These are phyloP conservation scores for Allochrocebus solatus DNA, from an alignment of 2,797 vertebrate species.

Conservation along the genomic window DNA sequence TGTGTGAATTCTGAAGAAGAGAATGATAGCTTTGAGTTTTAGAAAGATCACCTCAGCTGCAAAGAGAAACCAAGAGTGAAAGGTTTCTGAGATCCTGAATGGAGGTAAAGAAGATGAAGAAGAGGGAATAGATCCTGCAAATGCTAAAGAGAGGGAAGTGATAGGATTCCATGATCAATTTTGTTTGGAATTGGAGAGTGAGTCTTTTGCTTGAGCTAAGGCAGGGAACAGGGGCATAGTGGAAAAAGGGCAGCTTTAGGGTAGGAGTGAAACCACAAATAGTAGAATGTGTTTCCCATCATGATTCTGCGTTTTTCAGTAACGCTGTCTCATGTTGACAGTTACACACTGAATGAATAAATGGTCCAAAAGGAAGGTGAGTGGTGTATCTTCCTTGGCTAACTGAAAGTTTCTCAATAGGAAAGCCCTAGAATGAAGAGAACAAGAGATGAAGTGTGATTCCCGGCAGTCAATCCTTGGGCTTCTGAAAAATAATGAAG, in stretches of 20 bases:
- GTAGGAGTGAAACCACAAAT: background rate
- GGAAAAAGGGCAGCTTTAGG: background rate
- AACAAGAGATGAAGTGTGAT: background rate
- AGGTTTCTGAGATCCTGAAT: background rate
- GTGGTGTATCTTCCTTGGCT: background rate
- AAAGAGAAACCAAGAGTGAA: background rate
- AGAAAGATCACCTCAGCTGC: background rate
- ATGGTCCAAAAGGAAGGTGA: background rate
- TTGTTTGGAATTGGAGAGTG: background rate
- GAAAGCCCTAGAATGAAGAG: slow-evolving; percentile 22
- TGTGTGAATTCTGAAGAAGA: background rate
- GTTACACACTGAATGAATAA: background rate
- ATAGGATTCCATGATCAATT: background rate
- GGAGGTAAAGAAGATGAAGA: background rate
- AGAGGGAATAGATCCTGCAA: background rate
- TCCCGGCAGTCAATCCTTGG: background rate
- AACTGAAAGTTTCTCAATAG: background rate
- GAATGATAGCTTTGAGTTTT: background rate
- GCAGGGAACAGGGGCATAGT: background rate
- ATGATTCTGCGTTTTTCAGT: background rate
- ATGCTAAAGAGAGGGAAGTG: background rate
- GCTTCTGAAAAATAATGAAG: slow-evolving; percentile 51
- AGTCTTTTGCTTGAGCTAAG: background rate
- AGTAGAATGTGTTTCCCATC: background rate
- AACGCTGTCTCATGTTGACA: background rate